phyloP scores from a whole-genome alignment of 2,113 vertebrate species.

The Ahaetulla prasina region DNA sequence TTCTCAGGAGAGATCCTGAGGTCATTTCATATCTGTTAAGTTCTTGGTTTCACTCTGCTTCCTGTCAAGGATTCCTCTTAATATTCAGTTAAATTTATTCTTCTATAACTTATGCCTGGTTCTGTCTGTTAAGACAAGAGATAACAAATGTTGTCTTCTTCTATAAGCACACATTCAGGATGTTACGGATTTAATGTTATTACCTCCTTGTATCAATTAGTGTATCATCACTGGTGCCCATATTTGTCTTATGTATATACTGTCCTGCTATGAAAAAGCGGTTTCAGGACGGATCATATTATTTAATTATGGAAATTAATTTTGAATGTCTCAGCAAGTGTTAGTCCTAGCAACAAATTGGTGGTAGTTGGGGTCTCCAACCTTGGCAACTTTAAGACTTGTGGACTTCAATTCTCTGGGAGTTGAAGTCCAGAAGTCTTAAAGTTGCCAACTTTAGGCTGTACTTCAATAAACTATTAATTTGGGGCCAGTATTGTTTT shows the following conservation, averaged over 20 bases:
- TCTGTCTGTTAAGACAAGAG: neutral
- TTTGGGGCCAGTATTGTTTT: neutral
- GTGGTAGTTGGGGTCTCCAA: too few relatives aligned
- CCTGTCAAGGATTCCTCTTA: neutral
- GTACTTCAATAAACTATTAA: neutral
- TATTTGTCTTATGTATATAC: neutral
- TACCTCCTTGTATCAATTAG: neutral
- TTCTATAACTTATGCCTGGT: neutral
- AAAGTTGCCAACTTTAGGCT: too few relatives aligned
- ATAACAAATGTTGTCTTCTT: neutral
- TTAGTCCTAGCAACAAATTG: neutral
- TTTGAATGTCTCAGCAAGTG: neutral
- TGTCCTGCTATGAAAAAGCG: neutral
- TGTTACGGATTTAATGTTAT: neutral
- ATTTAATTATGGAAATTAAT: neutral
- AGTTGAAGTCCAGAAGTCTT: too few relatives aligned
- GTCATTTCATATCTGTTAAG: neutral
- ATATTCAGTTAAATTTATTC: neutral
- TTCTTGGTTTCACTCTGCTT: neutral
- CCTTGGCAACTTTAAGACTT: too few relatives aligned
- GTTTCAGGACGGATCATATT: neutral
- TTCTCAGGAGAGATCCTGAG: neutral
- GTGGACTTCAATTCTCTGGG: too few relatives aligned
- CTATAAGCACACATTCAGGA: neutral
- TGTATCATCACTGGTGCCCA: neutral